These are phyloP conservation scores for Melieria omissa DNA, from an alignment of 2,888 invertebrate genomes.

Conservation along the genomic window DNA sequence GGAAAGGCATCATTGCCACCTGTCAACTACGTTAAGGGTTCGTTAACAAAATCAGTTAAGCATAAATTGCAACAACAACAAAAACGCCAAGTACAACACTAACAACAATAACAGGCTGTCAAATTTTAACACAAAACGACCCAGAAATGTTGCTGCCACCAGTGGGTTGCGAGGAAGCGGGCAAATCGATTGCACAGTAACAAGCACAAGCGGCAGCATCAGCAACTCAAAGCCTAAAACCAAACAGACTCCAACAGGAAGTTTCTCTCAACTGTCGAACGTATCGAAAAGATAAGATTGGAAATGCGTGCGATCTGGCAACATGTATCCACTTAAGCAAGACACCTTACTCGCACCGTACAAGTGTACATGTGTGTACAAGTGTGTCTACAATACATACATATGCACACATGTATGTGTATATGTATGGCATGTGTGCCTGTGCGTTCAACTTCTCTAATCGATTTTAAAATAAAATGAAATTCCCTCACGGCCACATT, in stretches of 20 bases:
- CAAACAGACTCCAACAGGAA: not conserved
- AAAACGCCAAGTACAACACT: not conserved
- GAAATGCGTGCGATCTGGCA: not conserved
- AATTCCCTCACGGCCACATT: not conserved
- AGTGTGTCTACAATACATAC: not conserved
- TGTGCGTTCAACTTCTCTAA: constrained; percentile 20
- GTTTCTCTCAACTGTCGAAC: constrained; percentile 1
- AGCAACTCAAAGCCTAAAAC: too few relatives aligned
- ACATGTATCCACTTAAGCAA: not conserved
- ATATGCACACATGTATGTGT: not conserved
- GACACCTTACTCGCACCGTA: too few relatives aligned
- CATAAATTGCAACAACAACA: constrained; percentile 46
- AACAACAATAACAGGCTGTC: constrained; percentile 15
- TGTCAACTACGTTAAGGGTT: constrained; percentile 41
- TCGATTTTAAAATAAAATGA: constrained; percentile 29
- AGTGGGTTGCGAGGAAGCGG: too few relatives aligned
- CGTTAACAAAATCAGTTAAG: constrained; percentile 55
- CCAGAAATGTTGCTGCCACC: too few relatives aligned
- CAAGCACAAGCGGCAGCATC: too few relatives aligned
- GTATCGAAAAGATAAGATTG: not conserved
- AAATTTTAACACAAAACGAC: not conserved
- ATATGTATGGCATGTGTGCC: not conserved
- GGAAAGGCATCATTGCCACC: constrained; percentile 18
- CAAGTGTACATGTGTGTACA: not conserved
- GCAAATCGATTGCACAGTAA: too few relatives aligned